phyloP scores from a whole-genome alignment of 1,140 invertebrate species.

The Drosophila pandora region DNA sequence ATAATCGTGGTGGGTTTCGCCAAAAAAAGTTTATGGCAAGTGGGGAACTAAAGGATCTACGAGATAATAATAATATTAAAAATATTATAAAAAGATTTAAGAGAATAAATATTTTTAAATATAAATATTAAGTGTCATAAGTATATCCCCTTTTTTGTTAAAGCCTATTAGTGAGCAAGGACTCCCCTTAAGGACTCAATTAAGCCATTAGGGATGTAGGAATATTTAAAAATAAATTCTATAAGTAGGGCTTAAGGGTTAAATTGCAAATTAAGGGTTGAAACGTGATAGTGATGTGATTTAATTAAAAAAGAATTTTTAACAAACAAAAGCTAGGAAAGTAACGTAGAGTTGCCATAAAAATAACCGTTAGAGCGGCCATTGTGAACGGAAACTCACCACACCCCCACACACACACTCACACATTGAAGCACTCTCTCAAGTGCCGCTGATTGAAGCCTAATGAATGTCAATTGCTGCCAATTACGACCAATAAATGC shows the following conservation, averaged over 20 bases:
- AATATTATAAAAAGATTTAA: too few species aligned
- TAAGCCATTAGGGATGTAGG: background rate
- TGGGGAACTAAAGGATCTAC: background rate
- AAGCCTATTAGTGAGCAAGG: background rate
- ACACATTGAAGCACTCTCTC: background rate
- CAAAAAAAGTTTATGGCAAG: conserved; percentile 59
- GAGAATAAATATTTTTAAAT: too few species aligned
- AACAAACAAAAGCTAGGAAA: background rate
- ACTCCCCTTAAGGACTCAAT: background rate
- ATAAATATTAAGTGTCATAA: too few species aligned
- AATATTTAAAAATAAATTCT: background rate
- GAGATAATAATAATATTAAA: too few species aligned
- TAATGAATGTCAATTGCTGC: conserved; percentile 83
- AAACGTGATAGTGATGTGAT: background rate
- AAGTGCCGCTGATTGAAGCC: conserved; percentile 68
- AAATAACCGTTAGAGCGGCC: conserved; percentile 40
- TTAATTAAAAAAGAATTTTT: background rate
- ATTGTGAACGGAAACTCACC: conserved; percentile 44
- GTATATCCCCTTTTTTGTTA: too few species aligned
- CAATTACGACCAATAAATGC: conserved; percentile 83
- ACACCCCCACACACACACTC: conserved; percentile 8
- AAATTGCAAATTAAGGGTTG: conserved; percentile 1
- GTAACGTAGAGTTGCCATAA: conserved; percentile 40
- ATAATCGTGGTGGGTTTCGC: conserved; percentile 48
- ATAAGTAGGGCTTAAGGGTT: background rate